Evolutionary conservation across 1,140 invertebrate species (phyloP).

Genomic region (Ctenoplectra terminalis): DNA sequence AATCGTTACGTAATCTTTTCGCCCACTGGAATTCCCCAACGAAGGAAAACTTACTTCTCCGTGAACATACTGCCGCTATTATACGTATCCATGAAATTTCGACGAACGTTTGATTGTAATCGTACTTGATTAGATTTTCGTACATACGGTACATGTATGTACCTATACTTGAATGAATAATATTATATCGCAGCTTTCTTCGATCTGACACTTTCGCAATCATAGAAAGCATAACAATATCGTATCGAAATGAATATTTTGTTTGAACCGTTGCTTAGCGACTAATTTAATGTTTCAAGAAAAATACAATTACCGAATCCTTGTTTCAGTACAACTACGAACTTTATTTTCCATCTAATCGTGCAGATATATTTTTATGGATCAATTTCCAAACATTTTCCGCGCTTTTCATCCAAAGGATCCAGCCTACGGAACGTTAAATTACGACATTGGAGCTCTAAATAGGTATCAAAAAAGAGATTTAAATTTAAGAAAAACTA

Average conservation of each 20-base stretch:
- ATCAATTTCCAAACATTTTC: not conserved
- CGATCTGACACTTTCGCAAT: too few species aligned
- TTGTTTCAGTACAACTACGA: too few species aligned
- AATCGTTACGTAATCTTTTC: not conserved
- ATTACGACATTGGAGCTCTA: conserved; percentile 65
- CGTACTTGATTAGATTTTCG: too few species aligned
- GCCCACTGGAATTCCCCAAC: not conserved
- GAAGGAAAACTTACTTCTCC: not conserved
- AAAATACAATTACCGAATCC: not conserved
- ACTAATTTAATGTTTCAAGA: not conserved
- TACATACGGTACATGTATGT: not conserved
- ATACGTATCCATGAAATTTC: too few species aligned
- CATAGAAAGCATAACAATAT: not conserved
- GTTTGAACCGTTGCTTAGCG: not conserved
- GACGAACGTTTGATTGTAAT: too few species aligned
- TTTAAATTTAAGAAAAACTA: conserved; percentile 57
- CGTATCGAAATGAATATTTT: not conserved
- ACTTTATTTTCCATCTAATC: too few species aligned
- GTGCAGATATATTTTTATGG: conserved; percentile 8
- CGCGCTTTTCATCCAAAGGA: conserved; percentile 63
- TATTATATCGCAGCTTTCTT: too few species aligned
- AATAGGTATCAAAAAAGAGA: conserved; percentile 44
- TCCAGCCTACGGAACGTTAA: conserved; percentile 49
- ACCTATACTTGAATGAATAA: not conserved
- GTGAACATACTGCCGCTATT: not conserved